Base-by-base conservation (phyloP, 2,113 vertebrate genomes). In the Etheostoma cragini region DNA sequence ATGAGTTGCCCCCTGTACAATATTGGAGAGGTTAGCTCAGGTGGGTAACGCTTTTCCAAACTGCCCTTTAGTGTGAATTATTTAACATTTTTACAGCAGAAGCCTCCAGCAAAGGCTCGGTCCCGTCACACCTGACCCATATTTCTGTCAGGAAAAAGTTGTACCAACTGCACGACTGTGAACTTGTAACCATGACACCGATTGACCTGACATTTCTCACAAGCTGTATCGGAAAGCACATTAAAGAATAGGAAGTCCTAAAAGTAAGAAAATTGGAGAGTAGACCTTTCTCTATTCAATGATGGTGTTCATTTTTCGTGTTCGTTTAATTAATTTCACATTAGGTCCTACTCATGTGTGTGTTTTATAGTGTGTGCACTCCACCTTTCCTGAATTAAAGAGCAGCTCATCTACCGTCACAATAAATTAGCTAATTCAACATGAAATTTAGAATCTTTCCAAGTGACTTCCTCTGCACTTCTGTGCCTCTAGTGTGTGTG, bases 21-120 rank as follows among this genome's bases (percentile, higher is more conserved):
- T 86, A 76, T 68, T 84, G 70, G 71, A 80, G 67, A 83, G 73
- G 58, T 89, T 76, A 81, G 50, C 68, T 80, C 56, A 26, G 76
- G 38, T 80, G 76, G 67, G 72, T 80, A 76, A 83, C 19, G 65
- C 68, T 72, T 90, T 90, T 87, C 60, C 79, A 80, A 84, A 76
- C 58, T 90, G 87, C 83, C 83, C 84, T 90, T 91, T 83, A 58
- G 46, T 56, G 49, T 91, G 83, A 92, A 90, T 91, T 86, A 89
- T 91, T 86, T 78, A 85, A 83, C 91, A 86, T 86, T 89, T 90
- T 76, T 80, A 76, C 69, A 78, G 73, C 47, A 72, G 42, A 74
- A 70, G 72, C 33, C 26, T 76, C 64, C 64, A 47, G 52, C 60
- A 42, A 71, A 80, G 56, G 66, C 81, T 69, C 2, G 4, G 35